phyloP scores from a whole-genome alignment of 2,797 vertebrate species.

The Vireo griseus region DNA sequence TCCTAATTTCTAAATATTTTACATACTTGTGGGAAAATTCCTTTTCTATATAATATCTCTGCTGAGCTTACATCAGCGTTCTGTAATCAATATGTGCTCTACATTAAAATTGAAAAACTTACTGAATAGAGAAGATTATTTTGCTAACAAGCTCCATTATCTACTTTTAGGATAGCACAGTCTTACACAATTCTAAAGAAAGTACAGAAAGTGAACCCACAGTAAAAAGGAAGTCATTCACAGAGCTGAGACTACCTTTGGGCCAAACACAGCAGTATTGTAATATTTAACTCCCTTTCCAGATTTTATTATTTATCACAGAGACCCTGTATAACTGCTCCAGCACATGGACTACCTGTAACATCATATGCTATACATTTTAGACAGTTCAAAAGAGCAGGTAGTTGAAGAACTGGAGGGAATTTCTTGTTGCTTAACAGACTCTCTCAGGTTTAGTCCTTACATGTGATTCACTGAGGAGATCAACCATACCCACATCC shows the following conservation, averaged over 20 bases:
- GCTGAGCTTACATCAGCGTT: neutral
- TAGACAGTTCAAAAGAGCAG: neutral
- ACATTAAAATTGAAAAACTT: neutral
- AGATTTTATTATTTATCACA: neutral
- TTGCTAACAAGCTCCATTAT: neutral
- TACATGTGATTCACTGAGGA: neutral
- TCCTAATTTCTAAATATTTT: neutral
- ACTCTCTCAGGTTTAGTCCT: neutral
- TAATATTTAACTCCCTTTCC: neutral
- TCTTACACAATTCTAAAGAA: conserved; percentile 11
- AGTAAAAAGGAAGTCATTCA: conserved; percentile 35
- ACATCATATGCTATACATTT: neutral
- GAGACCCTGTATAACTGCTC: neutral
- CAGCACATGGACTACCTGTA: neutral
- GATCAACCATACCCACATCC: neutral
- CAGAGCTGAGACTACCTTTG: neutral
- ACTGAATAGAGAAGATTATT: neutral
- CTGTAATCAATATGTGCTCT: neutral
- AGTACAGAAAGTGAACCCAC: neutral
- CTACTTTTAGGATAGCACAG: neutral
- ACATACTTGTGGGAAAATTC: neutral
- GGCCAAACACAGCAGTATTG: neutral
- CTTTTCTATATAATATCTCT: neutral
- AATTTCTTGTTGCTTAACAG: neutral
- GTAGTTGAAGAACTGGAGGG: neutral